Evolutionary conservation across 2,888 invertebrate species (phyloP), one percentile per base, ranked within the genome.

Genomic region (Horisme vitalbata): DNA sequence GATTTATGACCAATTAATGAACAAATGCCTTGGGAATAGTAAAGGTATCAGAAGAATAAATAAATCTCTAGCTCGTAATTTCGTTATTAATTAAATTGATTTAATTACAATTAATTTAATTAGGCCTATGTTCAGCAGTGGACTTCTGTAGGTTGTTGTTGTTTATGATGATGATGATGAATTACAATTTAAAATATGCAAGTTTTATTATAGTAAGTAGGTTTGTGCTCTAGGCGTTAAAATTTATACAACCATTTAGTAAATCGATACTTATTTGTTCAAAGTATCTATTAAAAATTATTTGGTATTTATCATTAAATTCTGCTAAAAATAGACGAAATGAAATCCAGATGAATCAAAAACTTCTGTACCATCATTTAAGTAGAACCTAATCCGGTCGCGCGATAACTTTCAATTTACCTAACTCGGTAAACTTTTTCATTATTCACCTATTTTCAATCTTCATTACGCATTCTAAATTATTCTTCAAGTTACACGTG

Each of bases 351-450:
- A 39, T 39, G 43, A 58, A 53, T 55, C 47, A 47, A 52, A 55
- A 58, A 53, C 49, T 52, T 52, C 6, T 47, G 30, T 27, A 31
- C 39, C 44, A 36, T 45, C 45, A 47, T 57, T 57, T 52, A 51
- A 57, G 51, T 53, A n/a, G n/a, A n/a, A n/a, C n/a, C n/a, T n/a
- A 51, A 52, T 53, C 48, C 48, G 33, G 43, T 46, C 44, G 49
- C 32, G 46, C 28, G 51, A 47, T 55, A 55, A 43, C 55, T 58
- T 55, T 49, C 37, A 38, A 37, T 53, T 50, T 44, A 46, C 38
- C 37, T 50, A 38, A 37, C 39, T 23, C 32, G 27, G 15, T 43
- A 41, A 52, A 57, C 47, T 55, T 52, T 39, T 52, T 38, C 47
- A 54, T 54, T 57, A 51, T 45, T 45, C 35, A 39, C 44, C 39